Percentiles rank a stretch among this genome's conserved stretches.
Evolutionary conservation across 2,888 invertebrate genomes (phyloP).

Genomic region (Noctua janthe): DNA sequence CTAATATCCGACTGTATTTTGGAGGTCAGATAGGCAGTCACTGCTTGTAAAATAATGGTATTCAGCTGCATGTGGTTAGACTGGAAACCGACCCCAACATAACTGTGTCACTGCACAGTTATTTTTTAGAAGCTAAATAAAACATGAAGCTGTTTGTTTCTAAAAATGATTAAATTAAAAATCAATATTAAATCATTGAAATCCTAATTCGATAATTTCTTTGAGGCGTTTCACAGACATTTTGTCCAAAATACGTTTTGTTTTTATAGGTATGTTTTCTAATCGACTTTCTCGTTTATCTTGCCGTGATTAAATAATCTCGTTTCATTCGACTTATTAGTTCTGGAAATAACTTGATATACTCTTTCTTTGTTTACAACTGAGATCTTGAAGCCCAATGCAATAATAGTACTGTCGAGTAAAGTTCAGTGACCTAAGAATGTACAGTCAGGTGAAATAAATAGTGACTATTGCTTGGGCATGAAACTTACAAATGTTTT

Average conservation of each 20-base stretch:
- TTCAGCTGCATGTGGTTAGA: neutral
- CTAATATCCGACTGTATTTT: neutral
- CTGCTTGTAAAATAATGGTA: neutral
- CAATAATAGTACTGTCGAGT: constrained; percentile 8
- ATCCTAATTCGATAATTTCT: neutral
- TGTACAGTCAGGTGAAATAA: neutral
- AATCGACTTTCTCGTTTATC: neutral
- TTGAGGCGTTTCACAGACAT: neutral
- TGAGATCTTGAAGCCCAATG: constrained; percentile 15
- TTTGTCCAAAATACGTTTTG: neutral
- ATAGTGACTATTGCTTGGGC: neutral
- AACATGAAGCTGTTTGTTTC: neutral
- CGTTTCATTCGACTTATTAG: neutral
- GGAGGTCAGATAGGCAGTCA: neutral
- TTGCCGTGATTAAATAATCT: neutral
- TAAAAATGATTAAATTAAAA: neutral
- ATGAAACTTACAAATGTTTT: neutral
- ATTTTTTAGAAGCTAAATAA: neutral
- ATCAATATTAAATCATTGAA: neutral
- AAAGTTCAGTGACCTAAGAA: constrained; percentile 13
- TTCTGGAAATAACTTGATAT: constrained; percentile 15
- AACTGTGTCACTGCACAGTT: neutral
- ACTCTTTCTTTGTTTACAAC: constrained; percentile 20
- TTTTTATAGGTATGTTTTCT: neutral
- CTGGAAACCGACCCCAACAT: neutral